Percentiles rank a stretch among this genome's conserved stretches.
These are phyloP conservation scores for Holotrichia oblita DNA, from an alignment of 1,140 invertebrate genomes.

Conservation along the genomic window DNA sequence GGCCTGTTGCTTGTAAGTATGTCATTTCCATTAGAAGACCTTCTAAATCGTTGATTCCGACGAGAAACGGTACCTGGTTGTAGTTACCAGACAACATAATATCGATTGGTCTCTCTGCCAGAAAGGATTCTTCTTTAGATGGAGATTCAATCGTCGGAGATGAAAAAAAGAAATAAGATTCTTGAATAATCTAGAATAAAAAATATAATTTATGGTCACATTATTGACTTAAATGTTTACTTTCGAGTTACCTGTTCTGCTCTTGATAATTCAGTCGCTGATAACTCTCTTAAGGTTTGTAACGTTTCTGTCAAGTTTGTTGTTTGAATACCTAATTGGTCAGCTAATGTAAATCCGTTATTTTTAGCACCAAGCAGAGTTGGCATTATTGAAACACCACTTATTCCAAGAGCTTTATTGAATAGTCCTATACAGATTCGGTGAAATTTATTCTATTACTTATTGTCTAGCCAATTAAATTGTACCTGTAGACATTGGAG, in stretches of 20 bases:
- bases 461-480: slow-evolving; percentile 47
- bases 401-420: slow-evolving; percentile 1
- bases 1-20: slow-evolving; percentile 12
- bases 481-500: slow-evolving; percentile 64
- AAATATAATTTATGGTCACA: neutral
- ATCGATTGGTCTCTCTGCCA: slow-evolving; percentile 44
- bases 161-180: neutral
- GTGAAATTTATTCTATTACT: neutral
- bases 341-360: neutral
- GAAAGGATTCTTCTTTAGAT: slow-evolving; percentile 42
- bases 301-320: slow-evolving; percentile 55
- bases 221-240: slow-evolving; percentile 1
- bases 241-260: neutral
- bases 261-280: neutral
- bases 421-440: neutral
- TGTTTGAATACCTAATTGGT: neutral
- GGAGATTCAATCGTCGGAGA: slow-evolving; percentile 28
- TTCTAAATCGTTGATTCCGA: slow-evolving; percentile 48
- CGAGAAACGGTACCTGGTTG: slow-evolving; percentile 49
- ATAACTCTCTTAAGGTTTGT: neutral
- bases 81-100: slow-evolving; percentile 46
- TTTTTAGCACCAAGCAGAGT: neutral
- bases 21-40: slow-evolving; percentile 44
- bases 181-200: neutral
- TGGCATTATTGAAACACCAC: neutral